Evolutionary conservation across 2,113 vertebrate genomes (phyloP), one percentile per base, ranked within the genome.

Genomic region (Archocentrus centrarchus): DNA sequence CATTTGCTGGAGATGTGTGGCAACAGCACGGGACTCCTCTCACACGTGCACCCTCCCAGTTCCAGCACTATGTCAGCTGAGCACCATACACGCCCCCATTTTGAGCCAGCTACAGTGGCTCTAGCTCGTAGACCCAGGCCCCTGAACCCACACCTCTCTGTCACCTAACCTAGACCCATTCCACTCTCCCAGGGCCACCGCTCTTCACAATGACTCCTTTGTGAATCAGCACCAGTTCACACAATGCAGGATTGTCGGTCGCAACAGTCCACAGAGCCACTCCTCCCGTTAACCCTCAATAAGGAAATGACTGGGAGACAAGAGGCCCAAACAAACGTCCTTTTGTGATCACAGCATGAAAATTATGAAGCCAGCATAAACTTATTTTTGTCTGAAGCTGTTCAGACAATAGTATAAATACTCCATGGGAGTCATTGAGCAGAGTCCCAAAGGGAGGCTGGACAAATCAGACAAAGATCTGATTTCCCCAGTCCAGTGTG

Each of bases 211-310:
- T 91, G 92, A 84, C 37, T 81, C 78, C 95, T 95, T 95, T 95
- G 94, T 95, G 81, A 84, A 81, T 83, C 88, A 81, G 91, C 83
- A 90, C 82, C 82, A 89, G 87, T 85, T 91, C 89, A 92, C 89
- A 95, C 93, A 95, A 95, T 95, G 94, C 92, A 73, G 90, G 88
- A 93, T 90, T 94, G 93, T 94, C 90, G 91, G 88, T 88, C 59
- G 50, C 83, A 86, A 81, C 86, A 90, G 91, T 88, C 90, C 79
- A 84, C 64, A 83, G 88, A 92, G 80, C 89, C 90, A 89, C 89
- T 91, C 90, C 92, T 92, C 81, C 84, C 39, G 57, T 90, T 83
- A 90, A 88, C 89, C 81, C 90, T 90, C 79, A 76, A 92, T 85
- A 85, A 91, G 93, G 90, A 92, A 94, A 86, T 91, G 87, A 89